A percentile compares a stretch with the other conserved stretches of the same genome.
These are phyloP conservation scores for Leuciscus waleckii DNA, from an alignment of 2,797 vertebrate species.

Conservation along the genomic window DNA sequence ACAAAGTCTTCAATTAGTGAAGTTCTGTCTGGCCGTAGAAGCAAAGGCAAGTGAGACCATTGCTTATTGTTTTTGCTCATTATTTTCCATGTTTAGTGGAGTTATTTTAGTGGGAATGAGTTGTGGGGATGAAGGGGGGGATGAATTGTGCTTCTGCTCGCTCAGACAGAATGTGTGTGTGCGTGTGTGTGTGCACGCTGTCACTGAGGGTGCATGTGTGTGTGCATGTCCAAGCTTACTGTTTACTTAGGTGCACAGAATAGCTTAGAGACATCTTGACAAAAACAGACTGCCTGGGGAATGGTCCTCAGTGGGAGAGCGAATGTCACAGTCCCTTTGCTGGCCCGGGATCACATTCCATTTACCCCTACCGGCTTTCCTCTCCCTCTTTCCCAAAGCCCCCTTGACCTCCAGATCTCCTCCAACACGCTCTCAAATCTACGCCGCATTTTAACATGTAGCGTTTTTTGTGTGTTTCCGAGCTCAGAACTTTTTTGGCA, in stretches of 20 bases:
- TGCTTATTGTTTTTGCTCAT: constrained; percentile 56
- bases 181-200: constrained; percentile 59
- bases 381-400: constrained; percentile 80
- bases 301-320: constrained; percentile 74
- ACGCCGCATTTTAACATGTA: constrained; percentile 62
- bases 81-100: constrained; percentile 61
- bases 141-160: constrained; percentile 62
- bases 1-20: constrained; percentile 51
- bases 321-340: constrained; percentile 75
- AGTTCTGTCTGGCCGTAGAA: constrained; percentile 24
- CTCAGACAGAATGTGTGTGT: constrained; percentile 51
- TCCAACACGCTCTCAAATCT: constrained; percentile 66
- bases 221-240: constrained; percentile 71
- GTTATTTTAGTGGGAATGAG: constrained; percentile 48
- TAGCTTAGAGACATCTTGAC: constrained; percentile 79
- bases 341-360: constrained; percentile 84
- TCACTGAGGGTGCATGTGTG: constrained; percentile 55
- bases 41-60: constrained; percentile 53
- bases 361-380: constrained; percentile 76
- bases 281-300: constrained; percentile 88
- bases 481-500: constrained; percentile 62
- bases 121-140: constrained; percentile 44
- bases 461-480: constrained; percentile 51
- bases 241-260: constrained; percentile 86
- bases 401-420: constrained; percentile 70